Evolutionary conservation across 2,888 invertebrate species (phyloP).

Genomic region (Andrena haemorrhoa): DNA sequence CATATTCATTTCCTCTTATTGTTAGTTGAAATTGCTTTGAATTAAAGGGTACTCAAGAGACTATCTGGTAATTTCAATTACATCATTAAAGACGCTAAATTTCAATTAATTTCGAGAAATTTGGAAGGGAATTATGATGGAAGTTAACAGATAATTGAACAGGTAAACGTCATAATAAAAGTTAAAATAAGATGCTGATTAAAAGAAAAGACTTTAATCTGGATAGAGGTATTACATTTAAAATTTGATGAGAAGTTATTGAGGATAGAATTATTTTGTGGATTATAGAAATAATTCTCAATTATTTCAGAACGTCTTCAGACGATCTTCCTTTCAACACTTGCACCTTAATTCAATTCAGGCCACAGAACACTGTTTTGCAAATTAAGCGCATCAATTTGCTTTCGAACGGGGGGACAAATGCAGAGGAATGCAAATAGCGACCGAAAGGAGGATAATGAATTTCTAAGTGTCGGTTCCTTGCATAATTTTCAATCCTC

Average conservation of each 20-base stretch:
- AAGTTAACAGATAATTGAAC: background rate
- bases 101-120: constrained; percentile 19
- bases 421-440: constrained; percentile 34
- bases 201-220: no score
- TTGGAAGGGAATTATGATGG: background rate
- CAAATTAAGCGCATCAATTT: constrained; percentile 33
- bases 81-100: background rate
- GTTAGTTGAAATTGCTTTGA: background rate
- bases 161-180: background rate
- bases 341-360: constrained; percentile 25
- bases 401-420: background rate
- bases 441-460: constrained; percentile 1
- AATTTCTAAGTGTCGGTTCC: constrained; percentile 2
- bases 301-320: no score
- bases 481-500: background rate
- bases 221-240: no score
- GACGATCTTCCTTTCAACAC: constrained; percentile 8
- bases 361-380: background rate
- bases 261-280: no score
- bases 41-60: constrained; percentile 25
- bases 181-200: background rate
- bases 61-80: background rate
- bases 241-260: no score
- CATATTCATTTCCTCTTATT: background rate
- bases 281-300: no score